Evolutionary conservation across 2,888 invertebrate species (phyloP), one percentile per base, ranked within the genome.

Genomic region (Cheilosia variabilis): DNA sequence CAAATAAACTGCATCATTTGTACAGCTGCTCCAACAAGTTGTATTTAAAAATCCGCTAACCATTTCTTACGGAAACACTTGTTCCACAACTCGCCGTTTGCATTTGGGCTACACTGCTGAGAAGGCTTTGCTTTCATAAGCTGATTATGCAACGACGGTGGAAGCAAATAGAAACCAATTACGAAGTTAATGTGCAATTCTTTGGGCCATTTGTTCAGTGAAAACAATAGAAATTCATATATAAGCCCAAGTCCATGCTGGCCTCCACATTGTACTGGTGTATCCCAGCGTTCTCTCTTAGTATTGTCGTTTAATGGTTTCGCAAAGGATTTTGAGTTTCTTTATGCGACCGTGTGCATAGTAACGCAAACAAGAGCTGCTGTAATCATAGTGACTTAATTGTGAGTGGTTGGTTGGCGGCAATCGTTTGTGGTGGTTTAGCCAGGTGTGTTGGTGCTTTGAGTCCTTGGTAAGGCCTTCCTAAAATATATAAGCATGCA

Each of bases 141-240:
- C 79, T 73, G 65, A 73, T 79, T 79, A 73, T 52, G 43, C 73
- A 17, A 65, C 22, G 58, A 58, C 22, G 58, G 34, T 7, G 34
- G 66, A 73, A 73, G 53, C 65, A 66, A 73, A 79, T 63, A 79
- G 73, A 53, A 79, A 73, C 73, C 65, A 73, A 79, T 66, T 79
- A 73, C 58, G 17, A 73, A 73, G 52, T 66, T 65, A 73, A 79
- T 53, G 60, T 66, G 66, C 65, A 73, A 45, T 31, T 65, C 66
- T 60, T 79, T 66, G 60, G 66, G 60, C 58, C 43, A 27, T 60
- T 60, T 50, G 52, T 58, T 17, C 45, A 41, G 31, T 10, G 37
- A 47, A 27, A 53, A 37, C 69, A 15, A 37, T n/a, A 50, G 43
- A 37, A 71, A 27, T 41, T 52, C 34, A 71, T 55, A 45, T 24